Conservation (phyloP, 2,888 invertebrate species). For the Hirudinaria manillensis region DNA sequence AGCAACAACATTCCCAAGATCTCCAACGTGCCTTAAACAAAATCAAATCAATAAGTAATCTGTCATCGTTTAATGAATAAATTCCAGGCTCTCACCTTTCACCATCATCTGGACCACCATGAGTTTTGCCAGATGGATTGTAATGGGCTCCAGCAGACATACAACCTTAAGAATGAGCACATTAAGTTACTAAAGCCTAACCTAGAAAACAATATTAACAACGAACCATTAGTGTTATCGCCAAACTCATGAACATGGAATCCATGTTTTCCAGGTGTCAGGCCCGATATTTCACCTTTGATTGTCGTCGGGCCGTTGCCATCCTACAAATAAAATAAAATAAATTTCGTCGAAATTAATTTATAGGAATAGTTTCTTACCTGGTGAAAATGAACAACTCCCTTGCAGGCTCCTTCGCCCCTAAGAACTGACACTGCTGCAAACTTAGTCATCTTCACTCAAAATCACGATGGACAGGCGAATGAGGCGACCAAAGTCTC, state of each 20-base stretch:
- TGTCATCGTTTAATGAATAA: neutral
- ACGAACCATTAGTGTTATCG: constrained; percentile 73
- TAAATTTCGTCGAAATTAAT: neutral
- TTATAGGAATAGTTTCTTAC: constrained; percentile 27
- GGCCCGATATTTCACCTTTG: constrained; percentile 74
- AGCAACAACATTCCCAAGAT: constrained; percentile 64
- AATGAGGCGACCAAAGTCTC: too few species aligned
- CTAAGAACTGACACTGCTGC: constrained; percentile 82
- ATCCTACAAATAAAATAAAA: constrained; percentile 10
- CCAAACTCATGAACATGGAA: constrained; percentile 96
- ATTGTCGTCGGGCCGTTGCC: constrained; percentile 55
- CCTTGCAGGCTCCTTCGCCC: constrained; percentile 68
- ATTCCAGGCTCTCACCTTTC: constrained; percentile 49
- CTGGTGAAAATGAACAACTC: constrained; percentile 72
- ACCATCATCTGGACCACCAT: constrained; percentile 71
- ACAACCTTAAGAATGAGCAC: constrained; percentile 59
- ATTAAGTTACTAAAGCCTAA: neutral
- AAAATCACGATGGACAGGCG: neutral
- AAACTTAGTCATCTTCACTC: constrained; percentile 37
- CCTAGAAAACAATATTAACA: neutral
- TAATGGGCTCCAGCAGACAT: constrained; percentile 90
- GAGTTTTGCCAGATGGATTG: constrained; percentile 72
- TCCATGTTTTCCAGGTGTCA: constrained; percentile 73
- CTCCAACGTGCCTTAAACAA: constrained; percentile 72
- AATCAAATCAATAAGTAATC: neutral